Conservation (phyloP, 2,888 invertebrate species). For the Metellina segmentata region DNA sequence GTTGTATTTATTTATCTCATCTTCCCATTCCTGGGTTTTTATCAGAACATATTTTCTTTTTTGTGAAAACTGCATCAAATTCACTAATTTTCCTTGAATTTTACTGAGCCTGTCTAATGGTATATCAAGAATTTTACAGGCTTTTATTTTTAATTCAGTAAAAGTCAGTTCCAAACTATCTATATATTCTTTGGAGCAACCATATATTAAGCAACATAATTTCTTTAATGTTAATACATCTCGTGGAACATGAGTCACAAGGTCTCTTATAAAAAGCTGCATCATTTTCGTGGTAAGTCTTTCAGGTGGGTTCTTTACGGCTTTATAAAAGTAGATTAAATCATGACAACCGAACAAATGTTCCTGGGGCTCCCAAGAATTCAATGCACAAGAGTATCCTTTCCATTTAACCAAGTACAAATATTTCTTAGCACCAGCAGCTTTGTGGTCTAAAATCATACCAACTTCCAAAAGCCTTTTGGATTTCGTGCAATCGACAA, state of each 20-base stretch:
- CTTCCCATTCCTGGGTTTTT: constrained; percentile 87
- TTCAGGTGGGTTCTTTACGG: not conserved
- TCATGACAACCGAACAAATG: constrained; percentile 83
- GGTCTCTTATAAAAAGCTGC: constrained; percentile 33
- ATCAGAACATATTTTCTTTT: constrained; percentile 85
- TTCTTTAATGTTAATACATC: constrained; percentile 39
- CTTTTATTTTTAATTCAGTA: constrained; percentile 24
- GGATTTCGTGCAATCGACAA: not conserved
- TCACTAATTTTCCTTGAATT: not conserved
- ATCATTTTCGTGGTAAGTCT: not conserved
- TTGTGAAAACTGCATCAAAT: constrained; percentile 78
- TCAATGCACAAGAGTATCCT: constrained; percentile 87
- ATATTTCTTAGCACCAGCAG: constrained; percentile 82
- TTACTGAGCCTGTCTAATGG: not conserved
- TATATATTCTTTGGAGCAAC: not conserved
- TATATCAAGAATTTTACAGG: not conserved
- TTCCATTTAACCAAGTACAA: constrained; percentile 92
- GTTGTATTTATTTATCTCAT: constrained; percentile 85
- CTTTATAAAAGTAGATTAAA: constrained; percentile 39
- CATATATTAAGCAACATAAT: constrained; percentile 26
- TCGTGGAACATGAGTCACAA: constrained; percentile 29
- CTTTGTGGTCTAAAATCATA: constrained; percentile 85
- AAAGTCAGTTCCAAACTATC: constrained; percentile 10
- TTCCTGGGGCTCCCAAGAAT: constrained; percentile 92
- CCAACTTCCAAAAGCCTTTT: constrained; percentile 87